A percentile compares a stretch with the other conserved stretches of the same genome.
Conservation (phyloP, 2,113 vertebrate species). For the Cathartes aura region DNA sequence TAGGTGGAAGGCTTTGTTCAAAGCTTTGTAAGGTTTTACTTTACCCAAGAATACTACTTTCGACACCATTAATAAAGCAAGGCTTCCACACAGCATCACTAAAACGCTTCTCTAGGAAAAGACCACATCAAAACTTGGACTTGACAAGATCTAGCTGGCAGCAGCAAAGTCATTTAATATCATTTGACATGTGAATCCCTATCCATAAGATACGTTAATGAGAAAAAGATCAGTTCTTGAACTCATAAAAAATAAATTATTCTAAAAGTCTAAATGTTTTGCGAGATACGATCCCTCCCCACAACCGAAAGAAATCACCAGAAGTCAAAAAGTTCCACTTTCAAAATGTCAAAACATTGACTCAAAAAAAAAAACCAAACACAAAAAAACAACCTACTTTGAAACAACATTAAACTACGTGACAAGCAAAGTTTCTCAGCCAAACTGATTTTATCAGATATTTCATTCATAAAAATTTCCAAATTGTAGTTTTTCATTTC, state of each 20-base stretch:
- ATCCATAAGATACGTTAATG: background rate
- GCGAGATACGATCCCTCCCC: background rate
- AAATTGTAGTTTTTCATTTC: background rate
- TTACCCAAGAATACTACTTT: background rate
- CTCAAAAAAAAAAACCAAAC: background rate
- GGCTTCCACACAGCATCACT: background rate
- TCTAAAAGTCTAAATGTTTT: background rate
- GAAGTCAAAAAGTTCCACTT: background rate
- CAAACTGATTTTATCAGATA: background rate
- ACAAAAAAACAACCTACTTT: background rate
- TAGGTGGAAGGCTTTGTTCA: background rate
- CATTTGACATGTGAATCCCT: background rate
- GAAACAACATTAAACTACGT: background rate
- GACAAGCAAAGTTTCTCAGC: background rate
- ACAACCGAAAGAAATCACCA: background rate
- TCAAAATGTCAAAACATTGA: accelerated
- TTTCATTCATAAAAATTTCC: background rate
- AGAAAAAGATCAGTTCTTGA: background rate
- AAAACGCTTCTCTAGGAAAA: background rate
- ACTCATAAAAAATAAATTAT: background rate
- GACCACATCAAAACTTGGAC: background rate
- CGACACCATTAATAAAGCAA: background rate
- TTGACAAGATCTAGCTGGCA: background rate
- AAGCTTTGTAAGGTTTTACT: background rate
- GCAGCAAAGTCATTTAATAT: background rate